Base-by-base conservation (phyloP, 2,888 invertebrate species). In the Nomada goodeniana region DNA sequence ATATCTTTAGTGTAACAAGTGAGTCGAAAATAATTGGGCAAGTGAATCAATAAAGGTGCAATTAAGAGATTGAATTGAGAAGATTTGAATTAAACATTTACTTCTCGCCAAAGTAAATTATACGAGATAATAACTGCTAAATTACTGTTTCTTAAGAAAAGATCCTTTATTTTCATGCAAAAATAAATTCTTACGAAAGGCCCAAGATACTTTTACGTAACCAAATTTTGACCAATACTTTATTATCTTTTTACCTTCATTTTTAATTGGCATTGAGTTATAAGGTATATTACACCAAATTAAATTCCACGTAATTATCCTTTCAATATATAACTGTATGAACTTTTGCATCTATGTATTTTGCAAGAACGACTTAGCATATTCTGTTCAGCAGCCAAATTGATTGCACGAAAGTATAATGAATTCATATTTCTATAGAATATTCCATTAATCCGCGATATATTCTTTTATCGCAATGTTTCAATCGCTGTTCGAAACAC, bases 21-120 rank as follows among this genome's bases (percentile, higher is more conserved):
- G 36, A 36, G 36, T 7, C 36, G 36, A 36, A 36, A 13, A 44
- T 44, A 53, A 69, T 57, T 44, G 67, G 36, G 20, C 20, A 44
- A 15, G 1, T 18, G 9, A 23, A 9, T 23, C 20, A 61, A 5
- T 15, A 18, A 68, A 20, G 2, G n/a, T 55, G 10, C 23, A 68
- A 55, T 68, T 42, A 55, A 55, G 55, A 68, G 1, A 53, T 53
- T 53, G 53, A 20, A 42, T 55, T 69, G 18, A n/a, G 57, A 26
- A 29, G 18, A 26, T 26, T 69, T 10, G 15, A 5, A 20, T 29
- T n/a, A 36, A 67, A n/a, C 29, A 55, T 36, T 42, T 47, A 47
- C n/a, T 26, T 64, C 7, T 5, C 5, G 36, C 36, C 36, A 5
- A 36, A 36, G 36, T 36, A 47, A 26, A 15, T 26, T 13, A 26